These are phyloP conservation scores for Cataglyphis hispanica DNA, from an alignment of 1,140 invertebrate species.

Conservation along the genomic window DNA sequence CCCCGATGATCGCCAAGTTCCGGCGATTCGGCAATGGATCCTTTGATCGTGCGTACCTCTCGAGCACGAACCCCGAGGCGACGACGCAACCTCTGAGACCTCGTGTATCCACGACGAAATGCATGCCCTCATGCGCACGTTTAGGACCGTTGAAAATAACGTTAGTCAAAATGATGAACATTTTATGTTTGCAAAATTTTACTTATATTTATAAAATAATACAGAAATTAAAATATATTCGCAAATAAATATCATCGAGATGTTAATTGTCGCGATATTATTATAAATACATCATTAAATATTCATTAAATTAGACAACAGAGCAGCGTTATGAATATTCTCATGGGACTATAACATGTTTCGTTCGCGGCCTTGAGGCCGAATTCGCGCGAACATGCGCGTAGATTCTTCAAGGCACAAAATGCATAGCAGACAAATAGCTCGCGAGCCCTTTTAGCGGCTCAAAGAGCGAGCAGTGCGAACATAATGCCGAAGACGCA, in stretches of 20 bases:
- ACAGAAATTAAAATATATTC: background rate
- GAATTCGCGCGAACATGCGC: constrained; percentile 34
- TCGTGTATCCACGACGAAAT: constrained; percentile 62
- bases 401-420: constrained; percentile 45
- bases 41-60: constrained; percentile 75
- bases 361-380: constrained; percentile 56
- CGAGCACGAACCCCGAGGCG: constrained; percentile 60
- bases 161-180: constrained; percentile 44
- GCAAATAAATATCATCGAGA: background rate
- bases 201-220: background rate
- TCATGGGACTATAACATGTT: constrained; percentile 37
- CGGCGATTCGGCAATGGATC: constrained; percentile 74
- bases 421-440: constrained; percentile 72
- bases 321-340: background rate
- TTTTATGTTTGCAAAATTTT: background rate
- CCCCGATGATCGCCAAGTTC: constrained; percentile 69
- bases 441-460: constrained; percentile 71
- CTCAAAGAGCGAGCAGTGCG: constrained; percentile 63
- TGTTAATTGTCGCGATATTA: background rate
- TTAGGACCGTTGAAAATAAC: constrained; percentile 43
- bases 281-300: background rate
- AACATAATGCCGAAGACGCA: constrained; percentile 71
- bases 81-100: constrained; percentile 73
- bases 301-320: constrained; percentile 8
- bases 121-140: constrained; percentile 43